Evolutionary conservation across 1,140 invertebrate species (phyloP).

Genomic region (Sycobia sp.): DNA sequence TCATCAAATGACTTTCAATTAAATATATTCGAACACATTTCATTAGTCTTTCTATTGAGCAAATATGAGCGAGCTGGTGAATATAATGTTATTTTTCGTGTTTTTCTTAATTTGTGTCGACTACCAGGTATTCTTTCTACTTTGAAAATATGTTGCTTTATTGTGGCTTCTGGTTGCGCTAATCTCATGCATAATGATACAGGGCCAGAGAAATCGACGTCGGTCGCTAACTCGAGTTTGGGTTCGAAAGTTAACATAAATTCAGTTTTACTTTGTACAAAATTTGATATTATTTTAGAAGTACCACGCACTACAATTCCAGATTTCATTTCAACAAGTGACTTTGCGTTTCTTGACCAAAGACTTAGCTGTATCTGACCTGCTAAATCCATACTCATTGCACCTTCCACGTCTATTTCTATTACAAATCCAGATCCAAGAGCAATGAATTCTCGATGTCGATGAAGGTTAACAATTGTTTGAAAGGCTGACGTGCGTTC

Average conservation of each 20-base stretch:
- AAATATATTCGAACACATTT: conserved; percentile 70
- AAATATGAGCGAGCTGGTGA: conserved; percentile 75
- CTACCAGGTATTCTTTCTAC: conserved; percentile 72
- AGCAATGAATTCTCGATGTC: conserved; percentile 72
- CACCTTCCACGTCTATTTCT: conserved; percentile 72
- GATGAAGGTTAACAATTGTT: conserved; percentile 75
- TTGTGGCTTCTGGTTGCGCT: conserved; percentile 70
- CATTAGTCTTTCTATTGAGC: conserved; percentile 79
- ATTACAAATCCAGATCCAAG: conserved; percentile 77
- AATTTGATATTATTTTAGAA: conserved; percentile 70
- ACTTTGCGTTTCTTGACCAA: conserved; percentile 86
- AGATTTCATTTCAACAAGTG: conserved; percentile 77
- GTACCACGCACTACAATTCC: conserved; percentile 73
- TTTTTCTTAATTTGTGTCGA: conserved; percentile 68
- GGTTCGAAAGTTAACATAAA: conserved; percentile 75
- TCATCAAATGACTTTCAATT: conserved; percentile 40
- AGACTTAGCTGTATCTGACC: conserved; percentile 84
- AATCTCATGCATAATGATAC: conserved; percentile 83
- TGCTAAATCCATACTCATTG: conserved; percentile 80
- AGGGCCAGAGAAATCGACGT: conserved; percentile 80
- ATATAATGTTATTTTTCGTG: conserved; percentile 42
- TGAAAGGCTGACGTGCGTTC: conserved; percentile 83
- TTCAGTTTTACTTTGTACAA: conserved; percentile 72
- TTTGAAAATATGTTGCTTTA: conserved; percentile 72
- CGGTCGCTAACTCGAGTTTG: conserved; percentile 74